A percentile compares a stretch with the other conserved stretches of the same genome.
Evolutionary conservation across 92 coral and sea anemone genomes (phyloP).

Genomic region (Actinostola sp.): DNA sequence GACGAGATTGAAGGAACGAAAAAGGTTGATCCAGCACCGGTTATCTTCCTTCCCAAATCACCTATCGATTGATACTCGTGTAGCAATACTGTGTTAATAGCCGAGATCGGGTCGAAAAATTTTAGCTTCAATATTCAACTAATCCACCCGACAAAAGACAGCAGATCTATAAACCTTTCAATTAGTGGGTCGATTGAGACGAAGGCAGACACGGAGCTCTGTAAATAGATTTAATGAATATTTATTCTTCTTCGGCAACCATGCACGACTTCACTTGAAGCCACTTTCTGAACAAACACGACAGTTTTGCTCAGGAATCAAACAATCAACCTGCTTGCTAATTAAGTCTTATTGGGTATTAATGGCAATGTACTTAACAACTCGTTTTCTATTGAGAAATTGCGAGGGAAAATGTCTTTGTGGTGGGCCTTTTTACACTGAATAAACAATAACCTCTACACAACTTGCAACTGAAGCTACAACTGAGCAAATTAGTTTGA

Average conservation of each 20-base stretch:
- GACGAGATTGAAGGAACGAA: background rate
- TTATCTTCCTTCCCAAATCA: background rate
- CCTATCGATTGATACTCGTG: background rate
- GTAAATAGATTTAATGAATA: background rate
- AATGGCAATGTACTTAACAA: too few relatives aligned
- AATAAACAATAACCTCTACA: too few relatives aligned
- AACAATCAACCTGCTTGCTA: too few relatives aligned
- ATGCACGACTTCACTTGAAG: background rate
- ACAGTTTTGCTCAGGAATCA: too few relatives aligned
- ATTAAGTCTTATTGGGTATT: too few relatives aligned
- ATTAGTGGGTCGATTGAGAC: background rate
- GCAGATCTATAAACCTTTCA: conserved; percentile 3
- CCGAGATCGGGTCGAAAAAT: too few relatives aligned
- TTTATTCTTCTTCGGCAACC: background rate
- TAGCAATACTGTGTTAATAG: background rate
- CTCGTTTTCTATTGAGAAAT: too few relatives aligned
- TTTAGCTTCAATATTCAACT: background rate
- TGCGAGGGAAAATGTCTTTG: too few relatives aligned
- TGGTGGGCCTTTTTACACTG: too few relatives aligned
- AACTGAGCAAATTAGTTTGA: too few relatives aligned
- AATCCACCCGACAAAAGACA: background rate
- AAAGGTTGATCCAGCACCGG: background rate
- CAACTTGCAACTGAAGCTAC: too few relatives aligned
- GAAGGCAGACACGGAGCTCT: background rate
- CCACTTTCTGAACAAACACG: too few relatives aligned